Evolutionary conservation across 2,113 vertebrate genomes (phyloP).

Genomic region (Petroica traversi): DNA sequence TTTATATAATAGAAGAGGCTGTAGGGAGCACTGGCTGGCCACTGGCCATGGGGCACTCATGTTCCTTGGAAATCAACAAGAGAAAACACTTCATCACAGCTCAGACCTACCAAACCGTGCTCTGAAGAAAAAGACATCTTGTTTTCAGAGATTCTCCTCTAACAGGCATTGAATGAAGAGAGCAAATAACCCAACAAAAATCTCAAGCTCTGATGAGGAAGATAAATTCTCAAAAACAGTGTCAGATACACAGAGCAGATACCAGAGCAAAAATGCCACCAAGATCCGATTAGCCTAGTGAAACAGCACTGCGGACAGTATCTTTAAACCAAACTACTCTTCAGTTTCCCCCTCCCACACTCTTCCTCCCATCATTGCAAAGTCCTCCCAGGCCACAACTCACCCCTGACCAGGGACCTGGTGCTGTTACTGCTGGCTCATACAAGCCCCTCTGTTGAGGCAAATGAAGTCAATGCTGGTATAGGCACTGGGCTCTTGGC

Average conservation of each 20-base stretch:
- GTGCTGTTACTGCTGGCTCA: neutral
- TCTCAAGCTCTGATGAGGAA: constrained; percentile 33
- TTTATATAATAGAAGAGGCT: neutral
- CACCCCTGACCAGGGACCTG: neutral
- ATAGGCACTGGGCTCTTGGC: neutral
- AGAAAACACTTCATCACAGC: neutral
- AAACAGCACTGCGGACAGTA: constrained; percentile 52
- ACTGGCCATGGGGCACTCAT: neutral
- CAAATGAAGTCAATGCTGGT: neutral
- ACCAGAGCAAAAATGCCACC: constrained; percentile 13
- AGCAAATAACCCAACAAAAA: neutral
- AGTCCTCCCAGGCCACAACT: neutral
- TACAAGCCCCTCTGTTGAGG: accelerated
- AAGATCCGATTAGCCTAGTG: constrained; percentile 57
- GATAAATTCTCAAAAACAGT: constrained; percentile 61
- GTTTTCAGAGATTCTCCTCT: constrained; percentile 13
- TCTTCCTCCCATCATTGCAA: neutral
- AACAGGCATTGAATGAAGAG: neutral
- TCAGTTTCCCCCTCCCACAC: neutral
- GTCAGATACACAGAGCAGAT: constrained; percentile 55
- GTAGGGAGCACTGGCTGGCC: neutral
- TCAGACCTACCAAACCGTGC: neutral
- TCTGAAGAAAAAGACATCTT: neutral
- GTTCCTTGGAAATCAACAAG: neutral
- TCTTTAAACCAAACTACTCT: constrained; percentile 43